Evolutionary conservation across 2,888 invertebrate species (phyloP).

Genomic region (Siphonodentalium dalli): DNA sequence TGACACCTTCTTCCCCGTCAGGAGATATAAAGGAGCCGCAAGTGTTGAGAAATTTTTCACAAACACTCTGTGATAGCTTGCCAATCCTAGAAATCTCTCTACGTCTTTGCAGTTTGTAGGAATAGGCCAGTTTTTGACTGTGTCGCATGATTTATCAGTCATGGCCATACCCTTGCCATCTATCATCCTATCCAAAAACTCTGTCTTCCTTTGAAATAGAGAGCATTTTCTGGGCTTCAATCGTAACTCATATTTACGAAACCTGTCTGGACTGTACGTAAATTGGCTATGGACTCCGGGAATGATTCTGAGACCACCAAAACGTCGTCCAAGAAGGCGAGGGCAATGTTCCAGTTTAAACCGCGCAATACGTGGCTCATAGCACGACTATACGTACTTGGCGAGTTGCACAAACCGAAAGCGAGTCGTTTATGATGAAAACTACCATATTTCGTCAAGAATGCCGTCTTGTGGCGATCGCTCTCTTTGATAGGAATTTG

Average conservation of each 20-base stretch:
- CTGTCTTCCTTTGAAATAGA: not conserved
- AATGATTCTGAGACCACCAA: slow-evolving; percentile 20
- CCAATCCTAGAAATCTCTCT: not conserved
- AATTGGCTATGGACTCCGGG: slow-evolving; percentile 5
- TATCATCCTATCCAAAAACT: not conserved
- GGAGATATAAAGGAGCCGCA: no score
- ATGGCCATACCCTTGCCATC: not conserved
- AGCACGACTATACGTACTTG: slow-evolving; percentile 18
- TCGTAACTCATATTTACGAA: slow-evolving; percentile 5
- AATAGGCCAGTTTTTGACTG: slow-evolving; percentile 3
- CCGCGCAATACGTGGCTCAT: slow-evolving; percentile 19
- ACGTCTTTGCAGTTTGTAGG: not conserved
- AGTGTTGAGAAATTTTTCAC: not conserved
- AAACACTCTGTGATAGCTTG: not conserved
- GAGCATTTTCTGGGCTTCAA: slow-evolving; percentile 17
- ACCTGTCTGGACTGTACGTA: slow-evolving; percentile 4
- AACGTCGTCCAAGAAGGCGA: slow-evolving; percentile 25
- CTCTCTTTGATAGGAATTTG: slow-evolving; percentile 15
- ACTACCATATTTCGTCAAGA: slow-evolving; percentile 25
- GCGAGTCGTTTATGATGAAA: slow-evolving; percentile 26
- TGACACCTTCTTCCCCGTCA: no score
- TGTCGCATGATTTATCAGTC: not conserved
- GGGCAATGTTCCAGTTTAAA: slow-evolving; percentile 13
- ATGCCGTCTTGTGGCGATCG: slow-evolving; percentile 26
- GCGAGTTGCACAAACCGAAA: slow-evolving; percentile 27